These are phyloP conservation scores for Pangasianodon gigas DNA, from an alignment of 2,113 vertebrate genomes.

Conservation along the genomic window DNA sequence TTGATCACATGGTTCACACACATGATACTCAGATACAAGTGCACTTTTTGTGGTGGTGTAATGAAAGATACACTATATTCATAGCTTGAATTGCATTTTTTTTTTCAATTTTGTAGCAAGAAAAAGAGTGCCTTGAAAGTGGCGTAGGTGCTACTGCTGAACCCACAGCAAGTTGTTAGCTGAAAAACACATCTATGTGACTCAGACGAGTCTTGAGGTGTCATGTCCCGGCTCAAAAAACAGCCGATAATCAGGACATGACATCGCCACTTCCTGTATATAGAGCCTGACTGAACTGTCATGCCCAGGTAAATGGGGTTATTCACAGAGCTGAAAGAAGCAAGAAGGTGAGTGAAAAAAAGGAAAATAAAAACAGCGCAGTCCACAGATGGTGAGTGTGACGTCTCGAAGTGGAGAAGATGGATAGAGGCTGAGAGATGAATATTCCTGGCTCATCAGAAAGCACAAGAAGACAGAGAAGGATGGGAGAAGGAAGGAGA, in stretches of 20 bases:
- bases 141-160: background rate
- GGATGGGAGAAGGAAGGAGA: constrained; percentile 26
- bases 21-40: background rate
- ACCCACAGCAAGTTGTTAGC: background rate
- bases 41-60: no score
- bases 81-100: no score
- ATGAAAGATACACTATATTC: background rate
- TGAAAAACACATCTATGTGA: background rate
- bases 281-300: constrained; percentile 1
- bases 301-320: constrained; percentile 24
- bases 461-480: constrained; percentile 38
- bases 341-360: background rate
- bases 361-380: constrained; percentile 33
- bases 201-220: background rate
- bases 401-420: constrained; percentile 39
- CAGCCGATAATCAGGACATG: constrained; percentile 35
- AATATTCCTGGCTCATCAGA: constrained; percentile 50
- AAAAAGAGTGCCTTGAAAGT: background rate
- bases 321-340: constrained; percentile 24
- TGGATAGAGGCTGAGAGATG: constrained; percentile 40
- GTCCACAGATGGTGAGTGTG: constrained; percentile 44
- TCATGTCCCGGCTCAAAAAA: background rate
- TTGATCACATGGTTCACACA: background rate
- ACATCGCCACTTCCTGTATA: constrained; percentile 3
- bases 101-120: no score